Conservation (phyloP, 2,113 vertebrate genomes). For the Indicator maculatus region DNA sequence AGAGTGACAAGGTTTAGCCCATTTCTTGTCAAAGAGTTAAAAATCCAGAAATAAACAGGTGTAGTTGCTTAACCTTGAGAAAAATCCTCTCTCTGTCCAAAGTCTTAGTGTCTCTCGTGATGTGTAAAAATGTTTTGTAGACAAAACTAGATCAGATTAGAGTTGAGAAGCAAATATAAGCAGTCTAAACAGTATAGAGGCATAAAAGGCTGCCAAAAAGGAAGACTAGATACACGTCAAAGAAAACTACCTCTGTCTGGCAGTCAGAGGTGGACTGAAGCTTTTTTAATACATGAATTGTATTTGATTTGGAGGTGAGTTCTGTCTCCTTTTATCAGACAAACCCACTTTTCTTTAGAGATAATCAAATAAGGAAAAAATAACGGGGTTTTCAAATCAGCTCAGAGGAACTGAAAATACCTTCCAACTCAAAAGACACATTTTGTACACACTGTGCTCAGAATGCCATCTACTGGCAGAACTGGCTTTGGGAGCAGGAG, state of each 20-base stretch:
- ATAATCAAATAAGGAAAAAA: not conserved
- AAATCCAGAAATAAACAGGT: conserved; percentile 32
- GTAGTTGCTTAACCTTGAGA: not conserved
- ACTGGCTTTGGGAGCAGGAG: fast-evolving
- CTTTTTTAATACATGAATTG: fast-evolving
- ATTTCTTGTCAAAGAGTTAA: not conserved
- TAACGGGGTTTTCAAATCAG: not conserved
- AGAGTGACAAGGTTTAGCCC: conserved; percentile 8
- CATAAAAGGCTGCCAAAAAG: not conserved
- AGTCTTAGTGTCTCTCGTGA: not conserved
- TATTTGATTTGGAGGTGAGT: not conserved
- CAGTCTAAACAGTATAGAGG: not conserved
- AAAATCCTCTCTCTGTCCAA: not conserved
- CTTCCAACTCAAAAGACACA: not conserved
- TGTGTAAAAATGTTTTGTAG: not conserved
- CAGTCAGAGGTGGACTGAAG: not conserved
- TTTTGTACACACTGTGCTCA: fast-evolving
- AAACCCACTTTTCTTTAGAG: not conserved
- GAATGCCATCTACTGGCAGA: not conserved
- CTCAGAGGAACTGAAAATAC: not conserved
- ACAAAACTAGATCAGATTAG: not conserved
- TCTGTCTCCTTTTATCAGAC: not conserved
- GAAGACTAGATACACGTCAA: not conserved
- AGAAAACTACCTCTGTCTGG: not conserved
- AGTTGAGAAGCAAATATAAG: not conserved